phyloP scores from a whole-genome alignment of 2,797 vertebrate species.

The Myripristis murdjan region DNA sequence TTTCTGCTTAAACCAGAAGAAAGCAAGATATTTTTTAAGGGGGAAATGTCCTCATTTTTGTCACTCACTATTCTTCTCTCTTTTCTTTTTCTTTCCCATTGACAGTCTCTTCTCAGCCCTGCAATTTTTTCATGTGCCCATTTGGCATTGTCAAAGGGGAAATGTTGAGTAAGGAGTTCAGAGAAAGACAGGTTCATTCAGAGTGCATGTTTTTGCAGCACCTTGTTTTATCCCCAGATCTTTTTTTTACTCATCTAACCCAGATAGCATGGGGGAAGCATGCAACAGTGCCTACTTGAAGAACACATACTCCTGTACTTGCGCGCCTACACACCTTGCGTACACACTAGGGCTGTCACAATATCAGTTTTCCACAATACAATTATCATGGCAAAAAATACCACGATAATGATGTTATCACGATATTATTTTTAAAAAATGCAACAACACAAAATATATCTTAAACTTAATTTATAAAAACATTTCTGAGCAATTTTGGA shows the following conservation, averaged over 20 bases:
- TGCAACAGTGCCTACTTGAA: not conserved
- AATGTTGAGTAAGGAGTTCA: constrained; percentile 47
- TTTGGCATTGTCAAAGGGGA: constrained; percentile 51
- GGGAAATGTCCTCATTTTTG: constrained; percentile 25
- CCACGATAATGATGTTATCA: too few relatives aligned
- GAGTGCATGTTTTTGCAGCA: constrained; percentile 48
- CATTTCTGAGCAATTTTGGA: too few relatives aligned
- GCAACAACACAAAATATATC: too few relatives aligned
- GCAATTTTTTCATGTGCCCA: constrained; percentile 44
- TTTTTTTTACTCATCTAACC: constrained; percentile 31
- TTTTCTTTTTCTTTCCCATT: constrained; percentile 4
- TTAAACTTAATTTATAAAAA: too few relatives aligned
- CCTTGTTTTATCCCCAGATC: constrained; percentile 8
- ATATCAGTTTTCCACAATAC: too few relatives aligned
- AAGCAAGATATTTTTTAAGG: not conserved
- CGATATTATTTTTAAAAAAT: too few relatives aligned
- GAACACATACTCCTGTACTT: not conserved
- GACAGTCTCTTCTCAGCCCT: constrained; percentile 26
- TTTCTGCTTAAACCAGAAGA: constrained; percentile 40
- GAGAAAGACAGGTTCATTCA: constrained; percentile 57
- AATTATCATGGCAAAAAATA: too few relatives aligned
- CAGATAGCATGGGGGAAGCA: not conserved
- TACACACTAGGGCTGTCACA: not conserved
- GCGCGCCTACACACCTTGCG: not conserved
- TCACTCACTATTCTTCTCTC: not conserved